Evolutionary conservation across 2,797 vertebrate species (phyloP).

Genomic region (Fistularia commersonii): DNA sequence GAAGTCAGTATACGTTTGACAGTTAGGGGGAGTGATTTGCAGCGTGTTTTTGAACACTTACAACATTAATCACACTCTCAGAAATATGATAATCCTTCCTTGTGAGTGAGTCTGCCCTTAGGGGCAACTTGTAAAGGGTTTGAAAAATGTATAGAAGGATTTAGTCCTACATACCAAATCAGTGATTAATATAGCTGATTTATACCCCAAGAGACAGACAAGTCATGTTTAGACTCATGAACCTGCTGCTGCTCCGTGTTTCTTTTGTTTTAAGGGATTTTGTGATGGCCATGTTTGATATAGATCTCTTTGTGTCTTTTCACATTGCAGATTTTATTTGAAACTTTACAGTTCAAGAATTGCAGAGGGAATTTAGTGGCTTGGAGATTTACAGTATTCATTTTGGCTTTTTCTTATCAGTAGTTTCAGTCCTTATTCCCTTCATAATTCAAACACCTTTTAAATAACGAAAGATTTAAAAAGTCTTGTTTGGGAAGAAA

Average conservation of each 20-base stretch:
- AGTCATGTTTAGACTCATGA: constrained; percentile 21
- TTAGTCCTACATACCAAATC: constrained; percentile 27
- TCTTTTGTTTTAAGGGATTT: constrained; percentile 23
- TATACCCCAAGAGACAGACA: constrained; percentile 23
- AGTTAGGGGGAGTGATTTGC: constrained; percentile 18
- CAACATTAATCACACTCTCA: constrained; percentile 44
- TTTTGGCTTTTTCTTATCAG: no score
- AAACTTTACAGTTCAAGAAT: not conserved
- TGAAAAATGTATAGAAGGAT: constrained; percentile 25
- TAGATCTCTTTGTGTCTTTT: constrained; percentile 14
- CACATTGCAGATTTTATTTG: not conserved
- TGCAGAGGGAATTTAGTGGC: no score
- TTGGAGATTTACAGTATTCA: no score
- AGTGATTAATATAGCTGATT: constrained; percentile 39
- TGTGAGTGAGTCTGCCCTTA: constrained; percentile 9
- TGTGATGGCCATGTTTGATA: constrained; percentile 20
- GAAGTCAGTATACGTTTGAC: constrained; percentile 10
- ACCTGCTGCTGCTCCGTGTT: constrained; percentile 27
- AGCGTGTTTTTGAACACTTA: constrained; percentile 20
- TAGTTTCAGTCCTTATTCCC: no score
- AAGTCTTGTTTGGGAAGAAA: no score
- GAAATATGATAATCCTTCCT: constrained; percentile 43
- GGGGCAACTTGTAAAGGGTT: constrained; percentile 24
- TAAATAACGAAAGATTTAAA: no score
- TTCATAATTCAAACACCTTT: no score